phyloP scores from a whole-genome alignment of 2,888 invertebrate species.

The Meloe dianella region DNA sequence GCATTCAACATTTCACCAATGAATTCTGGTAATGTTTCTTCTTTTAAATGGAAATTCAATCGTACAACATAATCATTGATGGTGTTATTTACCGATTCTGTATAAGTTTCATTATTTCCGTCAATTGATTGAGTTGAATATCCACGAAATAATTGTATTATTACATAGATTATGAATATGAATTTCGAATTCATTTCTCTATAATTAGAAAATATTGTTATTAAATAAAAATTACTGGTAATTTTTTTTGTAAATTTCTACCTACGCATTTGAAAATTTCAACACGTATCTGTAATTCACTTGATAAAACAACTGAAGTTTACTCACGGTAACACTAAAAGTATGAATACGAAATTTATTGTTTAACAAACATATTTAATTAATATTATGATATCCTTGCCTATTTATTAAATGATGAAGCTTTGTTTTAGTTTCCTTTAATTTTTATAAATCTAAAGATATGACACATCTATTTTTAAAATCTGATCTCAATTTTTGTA shows the following conservation, averaged over 20 bases:
- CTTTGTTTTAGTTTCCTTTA: background rate
- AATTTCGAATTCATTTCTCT: background rate
- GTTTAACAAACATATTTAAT: slow-evolving; percentile 2
- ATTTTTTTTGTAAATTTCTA: background rate
- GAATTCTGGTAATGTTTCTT: slow-evolving; percentile 10
- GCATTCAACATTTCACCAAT: slow-evolving; percentile 5
- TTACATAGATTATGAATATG: background rate
- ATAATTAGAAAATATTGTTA: background rate
- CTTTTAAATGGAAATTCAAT: slow-evolving; percentile 12
- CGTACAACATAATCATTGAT: slow-evolving; percentile 3
- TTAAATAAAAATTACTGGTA: background rate
- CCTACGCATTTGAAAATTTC: background rate
- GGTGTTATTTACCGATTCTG: background rate
- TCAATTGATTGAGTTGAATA: background rate
- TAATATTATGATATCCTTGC: slow-evolving; percentile 1
- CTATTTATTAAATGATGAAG: background rate
- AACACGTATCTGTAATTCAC: background rate
- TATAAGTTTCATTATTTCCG: background rate
- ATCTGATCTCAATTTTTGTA: too few relatives aligned
- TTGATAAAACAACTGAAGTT: slow-evolving; percentile 5
- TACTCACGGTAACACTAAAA: background rate
- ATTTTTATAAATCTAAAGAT: too few relatives aligned
- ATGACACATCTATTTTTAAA: too few relatives aligned
- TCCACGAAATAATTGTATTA: background rate
- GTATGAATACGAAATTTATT: slow-evolving; percentile 4